phyloP scores from a whole-genome alignment of 1,140 invertebrate species.

The Latrodectus geometricus region DNA sequence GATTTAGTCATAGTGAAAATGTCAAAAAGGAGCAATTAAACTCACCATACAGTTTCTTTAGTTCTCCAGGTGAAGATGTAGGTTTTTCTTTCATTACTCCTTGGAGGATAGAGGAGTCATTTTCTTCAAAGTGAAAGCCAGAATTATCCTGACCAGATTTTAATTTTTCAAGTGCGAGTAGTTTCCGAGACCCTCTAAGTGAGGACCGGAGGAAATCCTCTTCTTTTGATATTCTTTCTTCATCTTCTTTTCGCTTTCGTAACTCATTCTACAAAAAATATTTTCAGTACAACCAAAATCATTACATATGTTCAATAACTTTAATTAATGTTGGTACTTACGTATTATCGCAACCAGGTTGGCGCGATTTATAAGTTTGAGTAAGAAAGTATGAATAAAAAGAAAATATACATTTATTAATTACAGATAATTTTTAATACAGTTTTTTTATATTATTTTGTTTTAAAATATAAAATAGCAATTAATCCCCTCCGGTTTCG shows the following conservation, averaged over 20 bases:
- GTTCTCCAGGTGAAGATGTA: too few relatives aligned
- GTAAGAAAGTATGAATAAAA: too few relatives aligned
- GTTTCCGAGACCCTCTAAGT: constrained; percentile 87
- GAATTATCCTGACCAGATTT: constrained; percentile 81
- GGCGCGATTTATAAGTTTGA: too few relatives aligned
- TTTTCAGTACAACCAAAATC: not conserved
- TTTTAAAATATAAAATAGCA: too few relatives aligned
- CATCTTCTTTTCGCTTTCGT: constrained; percentile 60
- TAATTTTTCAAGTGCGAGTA: constrained; percentile 84
- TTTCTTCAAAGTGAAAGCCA: constrained; percentile 80
- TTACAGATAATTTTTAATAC: too few relatives aligned
- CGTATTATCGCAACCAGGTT: not conserved
- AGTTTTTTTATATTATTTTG: too few relatives aligned
- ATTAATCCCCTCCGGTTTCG: too few relatives aligned
- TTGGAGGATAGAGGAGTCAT: not conserved
- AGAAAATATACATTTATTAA: too few relatives aligned
- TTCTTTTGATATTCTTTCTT: constrained; percentile 74
- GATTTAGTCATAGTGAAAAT: too few relatives aligned
- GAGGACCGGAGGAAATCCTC: constrained; percentile 90
- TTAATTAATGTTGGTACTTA: not conserved
- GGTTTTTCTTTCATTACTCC: too few relatives aligned
- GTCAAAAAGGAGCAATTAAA: too few relatives aligned
- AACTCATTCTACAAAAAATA: constrained; percentile 50
- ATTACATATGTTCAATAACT: not conserved
- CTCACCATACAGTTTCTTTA: too few relatives aligned